These are phyloP conservation scores for Cepphus grylle DNA, from an alignment of 2,113 vertebrate species.

Conservation along the genomic window DNA sequence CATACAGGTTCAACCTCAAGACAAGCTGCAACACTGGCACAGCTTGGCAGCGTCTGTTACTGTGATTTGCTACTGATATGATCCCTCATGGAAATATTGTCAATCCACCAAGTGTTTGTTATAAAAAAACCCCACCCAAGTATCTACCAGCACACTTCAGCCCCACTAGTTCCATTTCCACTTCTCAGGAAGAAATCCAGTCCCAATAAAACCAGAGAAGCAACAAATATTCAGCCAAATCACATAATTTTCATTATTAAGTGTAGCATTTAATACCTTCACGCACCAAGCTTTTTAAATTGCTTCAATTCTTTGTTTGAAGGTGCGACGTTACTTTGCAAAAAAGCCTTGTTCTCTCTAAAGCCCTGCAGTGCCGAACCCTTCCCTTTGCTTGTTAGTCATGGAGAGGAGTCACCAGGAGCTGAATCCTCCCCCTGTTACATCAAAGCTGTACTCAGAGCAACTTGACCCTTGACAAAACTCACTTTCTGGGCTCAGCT, in stretches of 20 bases:
- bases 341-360: background rate
- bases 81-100: background rate
- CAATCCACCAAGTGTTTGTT: background rate
- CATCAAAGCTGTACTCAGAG: background rate
- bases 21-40: background rate
- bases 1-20: background rate
- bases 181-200: background rate
- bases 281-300: background rate
- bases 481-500: background rate
- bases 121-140: accelerated
- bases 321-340: background rate
- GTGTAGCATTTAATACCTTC: background rate
- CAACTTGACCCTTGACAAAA: background rate
- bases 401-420: background rate
- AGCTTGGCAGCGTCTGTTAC: background rate
- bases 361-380: background rate
- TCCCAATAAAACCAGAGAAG: background rate
- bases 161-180: background rate
- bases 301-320: background rate
- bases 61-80: background rate
- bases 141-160: background rate
- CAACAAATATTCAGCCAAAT: background rate
- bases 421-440: background rate
- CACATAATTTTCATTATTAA: background rate
- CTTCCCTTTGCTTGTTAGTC: background rate